Evolutionary conservation across 2,113 vertebrate genomes (phyloP), one percentile per base, ranked within the genome.

Genomic region (Charadrius vociferus): DNA sequence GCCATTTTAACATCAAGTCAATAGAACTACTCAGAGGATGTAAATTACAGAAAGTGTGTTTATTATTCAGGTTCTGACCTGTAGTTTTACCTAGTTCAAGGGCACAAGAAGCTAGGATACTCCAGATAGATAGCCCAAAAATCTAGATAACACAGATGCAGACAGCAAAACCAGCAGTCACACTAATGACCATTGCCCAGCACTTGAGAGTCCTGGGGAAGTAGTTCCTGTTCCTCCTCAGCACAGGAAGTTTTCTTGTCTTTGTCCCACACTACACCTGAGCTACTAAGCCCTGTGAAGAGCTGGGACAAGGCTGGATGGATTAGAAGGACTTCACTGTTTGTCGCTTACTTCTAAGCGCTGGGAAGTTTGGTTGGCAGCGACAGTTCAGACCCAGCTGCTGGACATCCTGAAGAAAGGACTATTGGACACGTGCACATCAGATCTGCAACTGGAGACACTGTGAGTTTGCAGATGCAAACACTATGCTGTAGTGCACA

Each of bases 341-440:
- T 81, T 62, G 47, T 62, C 4, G 2, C 12, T 73, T 36, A 39
- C 32, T 68, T 71, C 20, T 45, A 12, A 84, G 26, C 1, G 0
- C 1, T 83, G 43, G 56, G 41, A n/a, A 29, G 71, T 80, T 67
- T 12, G 17, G 7, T 27, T 47, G 50, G 15, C 14, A 70, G 20
- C 2, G 3, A 0, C 13, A 34, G 65, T 72, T 86, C 84, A 72
- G 43, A 34, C 17, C 7, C 84, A 45, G 63, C n/a, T 86, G 73
- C 63, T 70, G 88, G n/a, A 52, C 24, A 8, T 19, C 19, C n/a
- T 81, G 72, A 72, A 50, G 41, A 62, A 55, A 78, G 65, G 32
- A 6, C 39, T 27, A 1, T 3, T 22, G n/a, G 32, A 18, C 14
- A 7, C 2, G 0, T 30, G 32, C 39, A 39, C 68, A 27, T 37